Conservation (phyloP, 2,888 invertebrate genomes). For the Cosmorhoe ocellata region DNA sequence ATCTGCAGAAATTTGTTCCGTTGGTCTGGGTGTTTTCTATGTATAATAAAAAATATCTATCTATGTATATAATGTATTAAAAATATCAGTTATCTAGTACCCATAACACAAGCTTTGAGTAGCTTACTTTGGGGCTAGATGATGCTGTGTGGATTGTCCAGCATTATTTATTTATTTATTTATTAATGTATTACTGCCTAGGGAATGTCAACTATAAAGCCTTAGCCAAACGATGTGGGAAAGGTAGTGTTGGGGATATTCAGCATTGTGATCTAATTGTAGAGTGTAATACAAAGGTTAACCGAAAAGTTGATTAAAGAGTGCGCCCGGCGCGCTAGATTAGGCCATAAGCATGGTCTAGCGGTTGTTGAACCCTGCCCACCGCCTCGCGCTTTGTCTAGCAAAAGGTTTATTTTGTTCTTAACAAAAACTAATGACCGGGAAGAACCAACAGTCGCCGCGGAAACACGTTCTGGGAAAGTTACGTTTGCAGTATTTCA, state of each 20-base stretch:
- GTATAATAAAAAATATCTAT: no score
- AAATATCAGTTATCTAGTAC: no score
- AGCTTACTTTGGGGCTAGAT: no score
- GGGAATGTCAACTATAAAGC: constrained; percentile 25
- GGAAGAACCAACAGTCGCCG: constrained; percentile 14
- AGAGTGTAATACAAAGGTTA: neutral
- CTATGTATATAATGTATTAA: no score
- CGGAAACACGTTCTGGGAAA: constrained; percentile 26
- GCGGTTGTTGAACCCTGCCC: neutral
- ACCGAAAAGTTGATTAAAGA: neutral
- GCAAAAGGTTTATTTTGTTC: constrained; percentile 22
- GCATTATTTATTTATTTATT: no score
- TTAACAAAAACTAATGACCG: constrained; percentile 40
- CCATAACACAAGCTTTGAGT: no score
- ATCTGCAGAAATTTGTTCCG: no score
- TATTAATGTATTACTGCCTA: constrained; percentile 25
- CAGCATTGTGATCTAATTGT: no score
- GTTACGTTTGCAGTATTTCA: constrained; percentile 31
- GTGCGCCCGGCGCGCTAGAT: neutral
- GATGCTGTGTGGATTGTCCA: no score
- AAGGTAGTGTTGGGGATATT: neutral
- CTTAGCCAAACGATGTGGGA: neutral
- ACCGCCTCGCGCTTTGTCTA: constrained; percentile 1
- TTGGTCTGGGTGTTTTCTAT: no score
- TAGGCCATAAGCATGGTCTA: neutral